A percentile compares a stretch with the other conserved stretches of the same genome.
These are phyloP conservation scores for Amniataba percoides DNA, from an alignment of 2,797 vertebrate genomes.

Conservation along the genomic window DNA sequence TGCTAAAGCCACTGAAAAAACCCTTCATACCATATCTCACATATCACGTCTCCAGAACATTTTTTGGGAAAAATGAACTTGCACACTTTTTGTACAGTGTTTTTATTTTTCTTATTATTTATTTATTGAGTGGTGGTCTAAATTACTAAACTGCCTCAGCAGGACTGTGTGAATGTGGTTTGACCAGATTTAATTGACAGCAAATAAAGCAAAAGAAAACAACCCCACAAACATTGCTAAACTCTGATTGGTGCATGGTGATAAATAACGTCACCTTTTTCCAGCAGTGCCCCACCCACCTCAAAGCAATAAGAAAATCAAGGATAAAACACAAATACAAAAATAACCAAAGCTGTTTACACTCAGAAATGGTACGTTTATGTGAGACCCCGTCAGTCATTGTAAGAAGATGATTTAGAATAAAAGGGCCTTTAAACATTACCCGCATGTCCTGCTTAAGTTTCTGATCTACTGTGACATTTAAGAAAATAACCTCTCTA, in stretches of 20 bases:
- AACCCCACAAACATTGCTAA: not conserved
- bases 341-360: not conserved
- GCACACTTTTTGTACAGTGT: too few species aligned
- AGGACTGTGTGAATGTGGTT: too few species aligned
- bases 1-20: not conserved
- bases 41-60: not conserved
- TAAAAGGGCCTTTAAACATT: not conserved
- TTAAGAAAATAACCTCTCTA: conserved; percentile 8
- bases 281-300: not conserved
- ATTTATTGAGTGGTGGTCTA: not conserved
- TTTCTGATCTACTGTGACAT: conserved; percentile 9
- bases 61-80: too few species aligned
- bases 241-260: not conserved
- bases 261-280: not conserved
- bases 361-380: not conserved
- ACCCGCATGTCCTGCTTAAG: not conserved
- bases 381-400: not conserved
- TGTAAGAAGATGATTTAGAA: not conserved
- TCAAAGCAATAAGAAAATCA: not conserved
- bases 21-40: not conserved
- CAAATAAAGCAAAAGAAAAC: not conserved
- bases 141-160: not conserved
- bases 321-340: not conserved
- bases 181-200: not conserved
- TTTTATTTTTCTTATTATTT: not conserved